Evolutionary conservation across 2,797 vertebrate species (phyloP).

Genomic region (Limnodromus scolopaceus): DNA sequence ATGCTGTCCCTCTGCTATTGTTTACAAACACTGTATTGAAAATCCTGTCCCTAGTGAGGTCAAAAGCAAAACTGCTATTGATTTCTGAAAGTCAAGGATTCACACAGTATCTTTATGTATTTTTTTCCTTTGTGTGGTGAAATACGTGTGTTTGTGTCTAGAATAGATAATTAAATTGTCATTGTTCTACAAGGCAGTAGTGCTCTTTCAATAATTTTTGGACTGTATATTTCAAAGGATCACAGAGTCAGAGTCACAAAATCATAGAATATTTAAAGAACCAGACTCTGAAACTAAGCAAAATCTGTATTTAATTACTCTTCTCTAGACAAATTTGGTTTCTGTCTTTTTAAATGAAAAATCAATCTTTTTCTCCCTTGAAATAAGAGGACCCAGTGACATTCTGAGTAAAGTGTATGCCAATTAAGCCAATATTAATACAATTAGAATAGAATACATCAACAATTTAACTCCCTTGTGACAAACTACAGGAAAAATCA

Average conservation of each 20-base stretch:
- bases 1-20: neutral
- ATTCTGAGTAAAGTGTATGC: neutral
- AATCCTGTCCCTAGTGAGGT: neutral
- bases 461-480: neutral
- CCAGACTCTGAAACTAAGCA: neutral
- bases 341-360: conserved; percentile 1
- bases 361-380: neutral
- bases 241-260: no score
- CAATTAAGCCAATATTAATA: neutral
- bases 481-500: neutral
- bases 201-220: neutral
- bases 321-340: neutral
- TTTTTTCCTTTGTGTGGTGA: neutral
- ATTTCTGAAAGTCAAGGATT: neutral
- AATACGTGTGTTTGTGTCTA: neutral
- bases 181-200: neutral
- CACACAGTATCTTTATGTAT: neutral
- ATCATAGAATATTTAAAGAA: neutral
- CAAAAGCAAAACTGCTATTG: neutral
- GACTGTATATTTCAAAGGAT: neutral
- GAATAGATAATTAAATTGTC: neutral
- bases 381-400: neutral
- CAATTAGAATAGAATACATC: neutral
- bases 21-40: neutral
- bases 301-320: neutral